Evolutionary conservation across 2,888 invertebrate genomes (phyloP).

Genomic region (Chalcosyrphus nemorum): DNA sequence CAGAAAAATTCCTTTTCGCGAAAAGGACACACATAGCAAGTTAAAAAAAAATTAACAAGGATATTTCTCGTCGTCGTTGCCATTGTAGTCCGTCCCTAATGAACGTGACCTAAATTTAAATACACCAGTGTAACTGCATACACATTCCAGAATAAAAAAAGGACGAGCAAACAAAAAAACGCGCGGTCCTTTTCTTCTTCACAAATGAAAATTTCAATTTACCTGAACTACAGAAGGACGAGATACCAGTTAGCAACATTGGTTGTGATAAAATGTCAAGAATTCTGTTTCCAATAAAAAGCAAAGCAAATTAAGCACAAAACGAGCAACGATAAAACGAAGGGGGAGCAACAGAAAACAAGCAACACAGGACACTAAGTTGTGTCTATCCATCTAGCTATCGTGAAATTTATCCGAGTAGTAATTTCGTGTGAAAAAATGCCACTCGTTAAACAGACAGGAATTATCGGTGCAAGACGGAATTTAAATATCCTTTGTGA

Average conservation of each 20-base stretch:
- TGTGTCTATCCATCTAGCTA: not conserved
- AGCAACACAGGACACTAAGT: constrained; percentile 9
- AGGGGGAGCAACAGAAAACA: constrained; percentile 36
- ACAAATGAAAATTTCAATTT: constrained; percentile 50
- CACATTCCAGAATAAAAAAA: not conserved
- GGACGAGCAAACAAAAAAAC: not conserved
- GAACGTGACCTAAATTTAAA: constrained; percentile 64
- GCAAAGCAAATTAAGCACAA: constrained; percentile 75
- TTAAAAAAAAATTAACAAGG: constrained; percentile 52
- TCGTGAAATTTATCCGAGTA: constrained; percentile 26
- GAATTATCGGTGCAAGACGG: constrained; percentile 7
- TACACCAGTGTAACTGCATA: constrained; percentile 19
- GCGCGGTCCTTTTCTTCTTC: not conserved
- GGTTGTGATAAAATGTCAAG: constrained; percentile 50
- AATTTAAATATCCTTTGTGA: constrained; percentile 52
- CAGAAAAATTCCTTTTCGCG: not conserved
- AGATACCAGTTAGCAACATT: constrained; percentile 23
- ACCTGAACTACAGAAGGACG: constrained; percentile 1
- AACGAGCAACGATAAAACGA: constrained; percentile 22
- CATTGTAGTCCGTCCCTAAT: constrained; percentile 29
- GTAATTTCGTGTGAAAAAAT: constrained; percentile 30
- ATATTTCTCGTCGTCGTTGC: constrained; percentile 18
- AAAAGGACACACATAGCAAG: not conserved
- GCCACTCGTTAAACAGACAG: constrained; percentile 54
- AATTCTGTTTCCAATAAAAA: constrained; percentile 76